Percentiles rank a stretch among this genome's conserved stretches.
Evolutionary conservation across 2,888 invertebrate species (phyloP).

Genomic region (Rosalia funebris): DNA sequence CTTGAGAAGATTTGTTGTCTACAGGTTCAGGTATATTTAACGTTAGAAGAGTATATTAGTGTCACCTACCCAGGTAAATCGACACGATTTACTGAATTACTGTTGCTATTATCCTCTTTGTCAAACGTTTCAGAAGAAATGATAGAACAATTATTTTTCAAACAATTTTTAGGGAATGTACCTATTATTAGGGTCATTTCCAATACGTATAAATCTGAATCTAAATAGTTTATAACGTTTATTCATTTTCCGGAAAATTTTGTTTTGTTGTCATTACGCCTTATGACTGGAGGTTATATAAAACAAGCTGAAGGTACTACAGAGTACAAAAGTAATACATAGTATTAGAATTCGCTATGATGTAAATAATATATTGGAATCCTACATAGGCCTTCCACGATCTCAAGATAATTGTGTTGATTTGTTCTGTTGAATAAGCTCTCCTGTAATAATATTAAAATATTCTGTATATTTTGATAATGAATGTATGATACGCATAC

Average conservation of each 20-base stretch:
- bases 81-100: conserved; percentile 78
- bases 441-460: too few relatives aligned
- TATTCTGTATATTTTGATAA: too few relatives aligned
- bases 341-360: conserved; percentile 25
- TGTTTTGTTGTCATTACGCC: too few relatives aligned
- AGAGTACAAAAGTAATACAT: conserved; percentile 13
- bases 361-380: conserved; percentile 21
- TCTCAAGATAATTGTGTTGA: conserved; percentile 9
- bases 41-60: conserved; percentile 75
- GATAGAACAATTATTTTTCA: conserved; percentile 88
- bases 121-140: conserved; percentile 72
- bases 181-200: conserved; percentile 84
- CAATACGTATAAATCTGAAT: conserved; percentile 77
- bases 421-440: conserved; percentile 24
- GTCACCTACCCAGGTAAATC: conserved; percentile 76
- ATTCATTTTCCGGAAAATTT: too few relatives aligned
- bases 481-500: too few relatives aligned
- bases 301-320: background rate
- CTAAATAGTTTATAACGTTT: background rate
- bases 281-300: too few relatives aligned
- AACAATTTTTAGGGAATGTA: conserved; percentile 80
- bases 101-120: conserved; percentile 76
- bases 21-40: conserved; percentile 80
- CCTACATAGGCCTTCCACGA: conserved; percentile 22
- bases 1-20: conserved; percentile 73